phyloP scores from a whole-genome alignment of 2,797 vertebrate species.

The Meriones psammophilus region DNA sequence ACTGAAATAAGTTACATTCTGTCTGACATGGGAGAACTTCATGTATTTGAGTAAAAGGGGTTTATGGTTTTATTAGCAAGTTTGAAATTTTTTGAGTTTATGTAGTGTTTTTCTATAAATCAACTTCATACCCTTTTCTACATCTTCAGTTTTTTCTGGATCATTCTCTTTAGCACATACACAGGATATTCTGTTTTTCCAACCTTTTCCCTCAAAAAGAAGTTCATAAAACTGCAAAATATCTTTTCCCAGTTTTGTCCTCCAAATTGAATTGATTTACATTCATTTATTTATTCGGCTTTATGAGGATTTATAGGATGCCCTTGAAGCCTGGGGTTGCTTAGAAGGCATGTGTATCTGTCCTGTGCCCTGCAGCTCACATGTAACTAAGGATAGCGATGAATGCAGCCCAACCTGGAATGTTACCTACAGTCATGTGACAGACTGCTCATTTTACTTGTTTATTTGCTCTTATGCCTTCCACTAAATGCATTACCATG shows the following conservation, averaged over 20 bases:
- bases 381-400: not conserved
- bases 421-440: not conserved
- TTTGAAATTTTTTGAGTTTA: conserved; percentile 15
- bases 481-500: not conserved
- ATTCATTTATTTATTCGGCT: conserved; percentile 16
- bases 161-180: not conserved
- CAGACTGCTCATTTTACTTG: not conserved
- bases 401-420: not conserved
- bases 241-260: not conserved
- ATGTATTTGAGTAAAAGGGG: conserved; percentile 50
- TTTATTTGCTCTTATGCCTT: not conserved
- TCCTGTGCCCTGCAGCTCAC: not conserved
- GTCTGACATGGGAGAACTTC: conserved; percentile 15
- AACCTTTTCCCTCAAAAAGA: not conserved
- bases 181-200: conserved; percentile 19
- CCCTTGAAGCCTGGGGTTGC: not conserved
- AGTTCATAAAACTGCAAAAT: not conserved
- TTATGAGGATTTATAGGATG: conserved; percentile 10
- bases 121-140: conserved; percentile 8
- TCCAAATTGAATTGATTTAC: not conserved
- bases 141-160: not conserved
- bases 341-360: not conserved
- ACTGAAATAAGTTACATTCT: not conserved
- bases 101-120: conserved; percentile 31
- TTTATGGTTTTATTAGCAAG: conserved; percentile 17